Evolutionary conservation across 1,140 invertebrate species (phyloP).

Genomic region (Drosophila nikananu): DNA sequence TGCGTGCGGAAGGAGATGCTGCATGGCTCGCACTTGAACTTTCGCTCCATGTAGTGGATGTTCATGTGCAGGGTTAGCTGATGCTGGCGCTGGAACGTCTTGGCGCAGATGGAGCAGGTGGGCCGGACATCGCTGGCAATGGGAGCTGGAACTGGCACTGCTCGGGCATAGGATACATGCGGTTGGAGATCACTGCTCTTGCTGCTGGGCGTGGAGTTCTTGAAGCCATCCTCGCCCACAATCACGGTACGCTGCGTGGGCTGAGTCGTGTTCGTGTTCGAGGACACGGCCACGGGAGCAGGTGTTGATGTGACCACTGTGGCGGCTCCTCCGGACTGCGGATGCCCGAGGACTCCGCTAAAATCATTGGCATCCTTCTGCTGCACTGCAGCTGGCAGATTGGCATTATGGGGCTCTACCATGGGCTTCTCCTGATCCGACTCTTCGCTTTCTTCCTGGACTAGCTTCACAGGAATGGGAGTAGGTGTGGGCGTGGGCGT

Average conservation of each 20-base stretch:
- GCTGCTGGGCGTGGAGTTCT: constrained; percentile 55
- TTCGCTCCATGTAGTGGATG: constrained; percentile 97
- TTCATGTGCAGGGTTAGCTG: constrained; percentile 97
- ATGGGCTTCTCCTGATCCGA: constrained; percentile 46
- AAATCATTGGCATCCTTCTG: constrained; percentile 80
- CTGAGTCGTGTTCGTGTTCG: background rate
- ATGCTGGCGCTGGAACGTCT: constrained; percentile 95
- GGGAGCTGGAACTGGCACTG: constrained; percentile 74
- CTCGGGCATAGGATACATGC: constrained; percentile 35
- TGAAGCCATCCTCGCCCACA: constrained; percentile 82
- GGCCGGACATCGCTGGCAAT: constrained; percentile 89
- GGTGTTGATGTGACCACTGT: constrained; percentile 7
- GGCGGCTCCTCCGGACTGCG: background rate
- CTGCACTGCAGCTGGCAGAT: constrained; percentile 76
- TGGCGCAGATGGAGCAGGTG: constrained; percentile 95
- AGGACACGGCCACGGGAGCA: background rate
- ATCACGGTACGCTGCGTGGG: constrained; percentile 67
- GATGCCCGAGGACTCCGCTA: constrained; percentile 60
- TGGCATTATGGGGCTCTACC: constrained; percentile 67
- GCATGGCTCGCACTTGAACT: constrained; percentile 96
- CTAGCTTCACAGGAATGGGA: background rate
- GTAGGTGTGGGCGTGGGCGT: background rate
- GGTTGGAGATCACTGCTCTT: constrained; percentile 62
- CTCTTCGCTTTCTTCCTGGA: constrained; percentile 47
- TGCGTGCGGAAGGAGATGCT: constrained; percentile 96